A percentile compares a stretch with the other conserved stretches of the same genome.
These are phyloP conservation scores for Drosophila lowei DNA, from an alignment of 1,140 invertebrate genomes.

Conservation along the genomic window DNA sequence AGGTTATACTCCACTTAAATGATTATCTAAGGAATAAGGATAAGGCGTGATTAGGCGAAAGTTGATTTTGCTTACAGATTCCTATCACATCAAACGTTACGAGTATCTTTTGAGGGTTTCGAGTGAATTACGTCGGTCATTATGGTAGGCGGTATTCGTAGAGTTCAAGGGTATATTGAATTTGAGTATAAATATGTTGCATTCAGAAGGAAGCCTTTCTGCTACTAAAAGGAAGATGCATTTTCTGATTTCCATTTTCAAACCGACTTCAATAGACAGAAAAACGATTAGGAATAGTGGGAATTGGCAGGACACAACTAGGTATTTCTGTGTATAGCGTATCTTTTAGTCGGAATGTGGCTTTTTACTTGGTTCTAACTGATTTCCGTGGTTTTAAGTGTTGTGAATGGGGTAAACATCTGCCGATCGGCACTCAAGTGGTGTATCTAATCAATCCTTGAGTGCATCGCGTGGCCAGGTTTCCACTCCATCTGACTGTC, in stretches of 20 bases:
- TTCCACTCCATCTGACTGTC: slow-evolving; percentile 34
- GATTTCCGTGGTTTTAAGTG: slow-evolving; percentile 28
- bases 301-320: too few species aligned
- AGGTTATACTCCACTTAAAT: too few species aligned
- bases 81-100: not conserved
- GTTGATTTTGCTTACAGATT: not conserved
- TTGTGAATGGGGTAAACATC: slow-evolving; percentile 26
- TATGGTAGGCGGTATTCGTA: too few species aligned
- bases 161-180: too few species aligned
- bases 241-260: too few species aligned
- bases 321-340: too few species aligned
- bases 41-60: not conserved
- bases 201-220: too few species aligned
- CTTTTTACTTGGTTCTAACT: not conserved
- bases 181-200: too few species aligned
- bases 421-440: slow-evolving; percentile 5
- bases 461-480: slow-evolving; percentile 44
- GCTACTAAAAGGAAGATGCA: too few species aligned
- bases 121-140: not conserved
- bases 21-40: not conserved
- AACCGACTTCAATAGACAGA: too few species aligned
- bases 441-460: slow-evolving; percentile 48
- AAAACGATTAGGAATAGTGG: too few species aligned
- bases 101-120: slow-evolving; percentile 7
- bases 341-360: too few species aligned